A percentile compares a stretch with the other conserved stretches of the same genome.
Conservation (phyloP, 2,797 vertebrate genomes). For the Crypturellus tataupa region DNA sequence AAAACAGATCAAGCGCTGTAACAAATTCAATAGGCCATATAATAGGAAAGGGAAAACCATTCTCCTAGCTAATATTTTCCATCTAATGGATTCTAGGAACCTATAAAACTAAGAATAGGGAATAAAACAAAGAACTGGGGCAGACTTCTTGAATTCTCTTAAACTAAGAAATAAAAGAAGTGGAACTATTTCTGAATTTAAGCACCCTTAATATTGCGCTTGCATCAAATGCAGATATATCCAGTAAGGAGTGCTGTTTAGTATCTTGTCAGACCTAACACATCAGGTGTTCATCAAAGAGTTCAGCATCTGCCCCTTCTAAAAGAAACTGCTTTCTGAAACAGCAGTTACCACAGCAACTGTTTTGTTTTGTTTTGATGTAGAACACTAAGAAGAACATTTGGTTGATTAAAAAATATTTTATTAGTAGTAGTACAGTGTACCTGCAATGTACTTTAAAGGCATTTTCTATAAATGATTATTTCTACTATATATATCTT, state of each 20-base stretch:
- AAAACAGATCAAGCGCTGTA: constrained; percentile 15
- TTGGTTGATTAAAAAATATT: constrained; percentile 78
- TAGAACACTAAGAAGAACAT: constrained; percentile 16
- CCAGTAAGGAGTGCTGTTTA: not conserved
- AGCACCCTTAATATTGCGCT: not conserved
- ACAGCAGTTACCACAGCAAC: not conserved
- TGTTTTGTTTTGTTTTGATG: not conserved
- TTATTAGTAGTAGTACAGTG: constrained; percentile 80
- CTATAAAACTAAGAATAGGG: not conserved
- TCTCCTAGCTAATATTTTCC: constrained; percentile 44
- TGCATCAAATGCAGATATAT: fast-evolving
- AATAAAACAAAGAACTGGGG: not conserved
- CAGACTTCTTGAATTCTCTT: not conserved
- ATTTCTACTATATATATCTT: constrained; percentile 50
- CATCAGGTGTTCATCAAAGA: fast-evolving
- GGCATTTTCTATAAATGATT: constrained; percentile 70
- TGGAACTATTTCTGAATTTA: not conserved
- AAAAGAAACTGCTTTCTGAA: not conserved
- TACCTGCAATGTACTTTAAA: constrained; percentile 81
- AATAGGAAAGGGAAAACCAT: constrained; percentile 1
- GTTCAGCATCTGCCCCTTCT: fast-evolving
- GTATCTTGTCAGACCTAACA: too few relatives aligned
- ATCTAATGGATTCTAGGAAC: constrained; percentile 35
- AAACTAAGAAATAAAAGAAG: not conserved
- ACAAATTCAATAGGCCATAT: not conserved